Evolutionary conservation across 64 coral and sea anemone genomes (phyloP), one percentile per base, ranked within the genome.

Genomic region (Catalaphyllia jardinei): DNA sequence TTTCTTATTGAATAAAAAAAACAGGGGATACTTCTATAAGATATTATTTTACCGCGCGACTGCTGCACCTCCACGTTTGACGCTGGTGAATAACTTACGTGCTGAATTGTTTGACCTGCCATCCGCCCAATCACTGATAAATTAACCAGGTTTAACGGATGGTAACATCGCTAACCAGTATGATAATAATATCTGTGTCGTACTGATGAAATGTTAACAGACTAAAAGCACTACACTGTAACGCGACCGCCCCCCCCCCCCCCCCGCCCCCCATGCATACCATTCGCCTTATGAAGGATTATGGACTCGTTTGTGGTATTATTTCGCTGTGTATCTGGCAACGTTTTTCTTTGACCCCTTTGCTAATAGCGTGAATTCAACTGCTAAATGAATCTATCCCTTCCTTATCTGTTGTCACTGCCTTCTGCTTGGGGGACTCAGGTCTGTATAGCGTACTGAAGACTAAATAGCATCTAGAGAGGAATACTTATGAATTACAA

Each of bases 81-180:
- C 15, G 20, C 31, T 51, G 22, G 1, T 1, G 38, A 15, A 19
- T 1, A 67, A 29, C 62, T 51, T 85, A 39, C 24, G 33, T 63
- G 81, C 81, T 46, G 24, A 71, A 50, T 71, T 71, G 31, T 71
- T 85, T 85, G 81, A 85, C 81, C 81, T 85, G 81, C 81, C 81
- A 49, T 1, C 80, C 80, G 81, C 62, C 24, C 15, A 16, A 60
- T 10, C 29, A 28, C 29, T 13, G 59, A 80, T 20, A 35, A 31
- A 63, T 11, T 62, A 9, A 29, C 61, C 31, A 38, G 13, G 54
- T 67, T 61, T 31, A 60, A 67, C n/a, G 19, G 10, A 38, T 71
- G 19, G 11, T 71, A 85, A 39, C 10, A 39, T 46, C 15, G 12
- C 30, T 83, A 39, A 62, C 22, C 10, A 39, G 20, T 65, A 29